phyloP scores from a whole-genome alignment of 2,797 vertebrate genomes.

The Phrynocephalus forsythii region DNA sequence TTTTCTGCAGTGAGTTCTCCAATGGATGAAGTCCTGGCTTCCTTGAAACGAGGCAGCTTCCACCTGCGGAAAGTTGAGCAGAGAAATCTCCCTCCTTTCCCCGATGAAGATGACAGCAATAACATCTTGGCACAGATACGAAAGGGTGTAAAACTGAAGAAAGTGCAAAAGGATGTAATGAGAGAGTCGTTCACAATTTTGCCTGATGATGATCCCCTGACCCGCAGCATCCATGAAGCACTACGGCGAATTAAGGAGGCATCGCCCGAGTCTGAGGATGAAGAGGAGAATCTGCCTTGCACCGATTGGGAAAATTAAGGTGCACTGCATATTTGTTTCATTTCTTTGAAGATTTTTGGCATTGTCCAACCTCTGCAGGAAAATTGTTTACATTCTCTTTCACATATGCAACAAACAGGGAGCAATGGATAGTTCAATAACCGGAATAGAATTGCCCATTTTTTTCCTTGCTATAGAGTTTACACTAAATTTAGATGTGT shows the following conservation, averaged over 20 bases:
- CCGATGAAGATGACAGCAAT: slow-evolving; percentile 91
- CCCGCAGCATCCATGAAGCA: slow-evolving; percentile 97
- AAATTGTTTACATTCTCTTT: neutral
- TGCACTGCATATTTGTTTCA: slow-evolving; percentile 66
- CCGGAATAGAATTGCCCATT: slow-evolving; percentile 32
- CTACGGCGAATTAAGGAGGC: slow-evolving; percentile 97
- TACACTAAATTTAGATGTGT: neutral
- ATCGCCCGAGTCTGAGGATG: slow-evolving; percentile 95
- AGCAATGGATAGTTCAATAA: slow-evolving; percentile 1
- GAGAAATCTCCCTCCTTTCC: slow-evolving; percentile 91
- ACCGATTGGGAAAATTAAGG: slow-evolving; percentile 96
- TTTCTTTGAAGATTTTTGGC: slow-evolving; percentile 33
- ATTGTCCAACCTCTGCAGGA: neutral
- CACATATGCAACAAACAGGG: neutral
- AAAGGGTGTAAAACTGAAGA: slow-evolving; percentile 94
- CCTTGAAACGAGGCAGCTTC: slow-evolving; percentile 96
- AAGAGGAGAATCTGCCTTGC: slow-evolving; percentile 92
- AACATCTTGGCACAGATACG: slow-evolving; percentile 99
- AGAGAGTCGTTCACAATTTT: slow-evolving; percentile 83
- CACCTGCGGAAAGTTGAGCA: slow-evolving; percentile 96
- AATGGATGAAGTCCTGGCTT: slow-evolving; percentile 98
- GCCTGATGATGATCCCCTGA: slow-evolving; percentile 90
- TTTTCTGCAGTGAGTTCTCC: slow-evolving; percentile 91
- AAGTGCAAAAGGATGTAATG: slow-evolving; percentile 89
- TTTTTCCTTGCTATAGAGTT: neutral